phyloP scores from a whole-genome alignment of 2,888 invertebrate species.

The Thymelicus lineola region DNA sequence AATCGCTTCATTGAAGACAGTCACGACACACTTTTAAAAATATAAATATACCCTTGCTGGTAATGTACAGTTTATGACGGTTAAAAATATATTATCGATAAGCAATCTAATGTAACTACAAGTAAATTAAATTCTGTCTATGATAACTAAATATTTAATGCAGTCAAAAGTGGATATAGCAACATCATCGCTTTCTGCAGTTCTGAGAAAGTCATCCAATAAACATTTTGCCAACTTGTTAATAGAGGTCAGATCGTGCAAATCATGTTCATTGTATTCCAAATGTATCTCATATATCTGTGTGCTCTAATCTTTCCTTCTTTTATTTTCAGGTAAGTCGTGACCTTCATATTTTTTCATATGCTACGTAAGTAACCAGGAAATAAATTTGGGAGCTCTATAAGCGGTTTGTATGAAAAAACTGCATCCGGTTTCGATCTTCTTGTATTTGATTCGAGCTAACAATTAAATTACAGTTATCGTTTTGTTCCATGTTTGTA shows the following conservation, averaged over 20 bases:
- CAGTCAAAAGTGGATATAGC: constrained; percentile 9
- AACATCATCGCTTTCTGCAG: background rate
- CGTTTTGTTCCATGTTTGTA: constrained; percentile 33
- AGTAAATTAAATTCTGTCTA: background rate
- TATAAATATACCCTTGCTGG: constrained; percentile 12
- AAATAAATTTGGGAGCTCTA: constrained; percentile 41
- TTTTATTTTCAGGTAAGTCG: constrained; percentile 60
- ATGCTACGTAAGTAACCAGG: constrained; percentile 48
- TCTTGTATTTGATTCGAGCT: constrained; percentile 50
- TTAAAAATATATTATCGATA: background rate
- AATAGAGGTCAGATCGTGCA: constrained; percentile 28
- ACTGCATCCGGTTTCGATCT: constrained; percentile 44
- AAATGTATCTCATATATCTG: constrained; percentile 15
- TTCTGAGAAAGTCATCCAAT: constrained; percentile 19
- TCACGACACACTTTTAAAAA: constrained; percentile 35
- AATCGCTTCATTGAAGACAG: constrained; percentile 36
- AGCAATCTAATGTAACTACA: background rate
- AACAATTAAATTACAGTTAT: constrained; percentile 54
- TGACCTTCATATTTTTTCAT: constrained; percentile 42
- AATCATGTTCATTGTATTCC: constrained; percentile 31
- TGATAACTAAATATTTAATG: background rate
- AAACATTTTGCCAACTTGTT: constrained; percentile 15
- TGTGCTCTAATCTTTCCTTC: constrained; percentile 36
- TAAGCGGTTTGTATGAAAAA: constrained; percentile 36
- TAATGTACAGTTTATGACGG: constrained; percentile 7